phyloP scores from a whole-genome alignment of 1,140 invertebrate species.

The Nasonia giraulti region DNA sequence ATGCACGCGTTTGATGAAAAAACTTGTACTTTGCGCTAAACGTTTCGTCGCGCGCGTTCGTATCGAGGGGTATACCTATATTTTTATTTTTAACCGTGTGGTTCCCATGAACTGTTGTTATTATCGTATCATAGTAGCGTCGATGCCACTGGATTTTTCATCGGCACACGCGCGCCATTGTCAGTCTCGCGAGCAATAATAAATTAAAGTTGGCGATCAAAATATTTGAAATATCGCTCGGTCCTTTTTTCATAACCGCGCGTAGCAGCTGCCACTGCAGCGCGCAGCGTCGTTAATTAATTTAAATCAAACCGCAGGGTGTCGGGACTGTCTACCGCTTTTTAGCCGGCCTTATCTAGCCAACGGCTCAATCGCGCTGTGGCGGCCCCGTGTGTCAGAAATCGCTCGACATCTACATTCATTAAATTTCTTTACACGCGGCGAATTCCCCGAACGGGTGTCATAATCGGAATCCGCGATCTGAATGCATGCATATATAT shows the following conservation, averaged over 20 bases:
- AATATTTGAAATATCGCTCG: conserved; percentile 34
- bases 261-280: neutral
- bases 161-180: neutral
- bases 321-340: neutral
- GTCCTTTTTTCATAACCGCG: neutral
- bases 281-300: conserved; percentile 36
- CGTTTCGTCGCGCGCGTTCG: neutral
- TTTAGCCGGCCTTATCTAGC: conserved; percentile 14
- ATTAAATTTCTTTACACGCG: conserved; percentile 39
- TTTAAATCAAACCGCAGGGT: conserved; percentile 16
- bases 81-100: too few species aligned
- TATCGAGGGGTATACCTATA: neutral
- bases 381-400: conserved; percentile 1
- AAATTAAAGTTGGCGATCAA: conserved; percentile 34
- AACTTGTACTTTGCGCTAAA: neutral
- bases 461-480: conserved; percentile 47
- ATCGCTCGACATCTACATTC: conserved; percentile 48
- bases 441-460: conserved; percentile 39
- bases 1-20: neutral
- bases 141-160: neutral
- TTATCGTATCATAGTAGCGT: too few species aligned
- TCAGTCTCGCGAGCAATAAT: conserved; percentile 21
- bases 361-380: conserved; percentile 35
- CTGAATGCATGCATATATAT: neutral
- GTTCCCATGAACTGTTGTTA: too few species aligned